A percentile compares a stretch with the other conserved stretches of the same genome.
Evolutionary conservation across 2,113 vertebrate species (phyloP).

Genomic region (Ctenomys sociabilis): DNA sequence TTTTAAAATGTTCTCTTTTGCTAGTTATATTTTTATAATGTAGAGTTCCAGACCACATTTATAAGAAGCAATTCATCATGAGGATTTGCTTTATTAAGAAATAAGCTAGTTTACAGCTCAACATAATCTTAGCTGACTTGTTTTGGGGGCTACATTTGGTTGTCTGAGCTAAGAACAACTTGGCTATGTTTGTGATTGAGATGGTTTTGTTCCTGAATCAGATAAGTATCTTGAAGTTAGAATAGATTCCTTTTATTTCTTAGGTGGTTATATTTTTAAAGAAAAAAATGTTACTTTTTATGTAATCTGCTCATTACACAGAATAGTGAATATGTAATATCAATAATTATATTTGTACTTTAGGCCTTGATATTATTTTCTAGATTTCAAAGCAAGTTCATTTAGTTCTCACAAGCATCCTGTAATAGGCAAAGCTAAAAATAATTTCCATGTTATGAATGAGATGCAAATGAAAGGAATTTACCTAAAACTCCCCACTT

Average conservation of each 20-base stretch:
- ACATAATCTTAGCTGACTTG: background rate
- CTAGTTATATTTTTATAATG: slow-evolving; percentile 20
- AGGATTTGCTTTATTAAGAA: background rate
- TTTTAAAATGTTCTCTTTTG: slow-evolving; percentile 1
- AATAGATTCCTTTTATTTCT: slow-evolving; percentile 38
- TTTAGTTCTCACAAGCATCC: slow-evolving; percentile 4
- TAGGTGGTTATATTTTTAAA: slow-evolving; percentile 40
- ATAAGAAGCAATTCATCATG: background rate
- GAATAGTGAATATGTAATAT: slow-evolving; percentile 33
- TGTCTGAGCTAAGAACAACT: background rate
- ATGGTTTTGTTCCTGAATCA: slow-evolving; percentile 10
- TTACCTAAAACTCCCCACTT: background rate
- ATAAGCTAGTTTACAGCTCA: background rate
- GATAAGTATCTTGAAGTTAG: slow-evolving; percentile 32
- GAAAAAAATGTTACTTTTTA: slow-evolving; percentile 15
- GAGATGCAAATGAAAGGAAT: background rate
- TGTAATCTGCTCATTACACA: background rate
- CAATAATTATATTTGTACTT: slow-evolving; percentile 33
- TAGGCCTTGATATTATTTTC: background rate
- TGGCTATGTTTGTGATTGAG: background rate
- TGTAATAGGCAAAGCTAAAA: background rate
- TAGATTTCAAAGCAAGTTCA: slow-evolving; percentile 37
- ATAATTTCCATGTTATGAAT: background rate
- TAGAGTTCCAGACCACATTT: background rate
- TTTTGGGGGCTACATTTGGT: background rate